A percentile compares a stretch with the other conserved stretches of the same genome.
Conservation (phyloP, 2,113 vertebrate species). For the Pavo muticus region DNA sequence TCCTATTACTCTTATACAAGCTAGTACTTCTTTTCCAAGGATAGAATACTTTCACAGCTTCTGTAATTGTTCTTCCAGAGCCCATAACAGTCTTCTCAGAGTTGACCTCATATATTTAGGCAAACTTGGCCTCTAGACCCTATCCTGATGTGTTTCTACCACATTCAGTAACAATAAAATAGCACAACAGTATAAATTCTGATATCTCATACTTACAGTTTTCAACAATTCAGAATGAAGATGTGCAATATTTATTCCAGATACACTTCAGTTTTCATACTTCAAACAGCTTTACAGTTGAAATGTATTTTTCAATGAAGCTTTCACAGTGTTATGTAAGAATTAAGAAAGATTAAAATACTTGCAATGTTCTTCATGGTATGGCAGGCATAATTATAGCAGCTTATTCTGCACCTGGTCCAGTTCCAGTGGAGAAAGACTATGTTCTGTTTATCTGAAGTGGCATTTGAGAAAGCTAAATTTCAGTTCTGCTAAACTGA, state of each 20-base stretch:
- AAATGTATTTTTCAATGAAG: neutral
- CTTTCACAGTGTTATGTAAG: neutral
- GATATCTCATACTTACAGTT: neutral
- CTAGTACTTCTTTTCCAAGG: neutral
- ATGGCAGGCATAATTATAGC: neutral
- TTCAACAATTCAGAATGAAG: neutral
- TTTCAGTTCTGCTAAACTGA: neutral
- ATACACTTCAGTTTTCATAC: neutral
- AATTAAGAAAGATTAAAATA: neutral
- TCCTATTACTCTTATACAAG: neutral
- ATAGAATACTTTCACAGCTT: neutral
- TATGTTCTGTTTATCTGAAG: neutral
- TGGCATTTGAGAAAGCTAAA: neutral
- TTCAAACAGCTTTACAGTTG: neutral
- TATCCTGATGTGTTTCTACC: neutral
- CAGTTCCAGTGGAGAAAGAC: neutral
- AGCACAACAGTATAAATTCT: neutral
- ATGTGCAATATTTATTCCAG: neutral
- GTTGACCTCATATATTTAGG: neutral
- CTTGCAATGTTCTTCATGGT: neutral
- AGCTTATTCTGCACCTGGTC: neutral
- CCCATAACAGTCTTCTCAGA: neutral
- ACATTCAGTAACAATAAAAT: neutral
- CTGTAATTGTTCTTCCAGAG: neutral
- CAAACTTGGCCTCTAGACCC: neutral